Evolutionary conservation across 2,113 vertebrate genomes (phyloP).

Genomic region (Sprattus sprattus): DNA sequence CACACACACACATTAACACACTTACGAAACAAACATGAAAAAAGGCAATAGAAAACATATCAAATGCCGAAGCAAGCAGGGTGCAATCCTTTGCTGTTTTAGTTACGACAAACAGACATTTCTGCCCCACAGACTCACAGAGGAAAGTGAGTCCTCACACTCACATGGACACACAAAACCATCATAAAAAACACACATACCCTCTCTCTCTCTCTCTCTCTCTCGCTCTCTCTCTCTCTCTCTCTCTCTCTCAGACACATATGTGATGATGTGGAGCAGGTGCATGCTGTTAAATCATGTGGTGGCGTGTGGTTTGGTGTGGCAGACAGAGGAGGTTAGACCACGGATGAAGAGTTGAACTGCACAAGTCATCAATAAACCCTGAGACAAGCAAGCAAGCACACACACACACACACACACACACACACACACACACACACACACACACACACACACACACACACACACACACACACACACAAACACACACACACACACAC

Average conservation of each 20-base stretch:
- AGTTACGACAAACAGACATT: background rate
- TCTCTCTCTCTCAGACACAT: background rate
- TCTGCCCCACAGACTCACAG: background rate
- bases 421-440: background rate
- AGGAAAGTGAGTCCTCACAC: background rate
- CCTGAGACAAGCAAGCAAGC: background rate
- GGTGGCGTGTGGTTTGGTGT: conserved; percentile 45
- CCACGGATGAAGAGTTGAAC: conserved; percentile 40
- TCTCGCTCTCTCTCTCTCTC: background rate
- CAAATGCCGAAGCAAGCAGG: too few species aligned
- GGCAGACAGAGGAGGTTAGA: conserved; percentile 24
- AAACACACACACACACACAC: background rate
- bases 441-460: background rate
- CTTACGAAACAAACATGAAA: background rate
- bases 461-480: background rate
- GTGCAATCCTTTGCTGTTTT: background rate
- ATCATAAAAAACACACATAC: background rate
- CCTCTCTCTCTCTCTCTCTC: too few species aligned
- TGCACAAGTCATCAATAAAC: conserved; percentile 50
- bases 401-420: background rate
- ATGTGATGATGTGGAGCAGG: conserved; percentile 23
- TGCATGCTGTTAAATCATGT: conserved; percentile 47
- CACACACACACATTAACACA: background rate
- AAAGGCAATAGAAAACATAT: too few species aligned
- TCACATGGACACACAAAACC: background rate